These are phyloP conservation scores for Liasis olivaceus DNA, from an alignment of 2,797 vertebrate genomes.

Conservation along the genomic window DNA sequence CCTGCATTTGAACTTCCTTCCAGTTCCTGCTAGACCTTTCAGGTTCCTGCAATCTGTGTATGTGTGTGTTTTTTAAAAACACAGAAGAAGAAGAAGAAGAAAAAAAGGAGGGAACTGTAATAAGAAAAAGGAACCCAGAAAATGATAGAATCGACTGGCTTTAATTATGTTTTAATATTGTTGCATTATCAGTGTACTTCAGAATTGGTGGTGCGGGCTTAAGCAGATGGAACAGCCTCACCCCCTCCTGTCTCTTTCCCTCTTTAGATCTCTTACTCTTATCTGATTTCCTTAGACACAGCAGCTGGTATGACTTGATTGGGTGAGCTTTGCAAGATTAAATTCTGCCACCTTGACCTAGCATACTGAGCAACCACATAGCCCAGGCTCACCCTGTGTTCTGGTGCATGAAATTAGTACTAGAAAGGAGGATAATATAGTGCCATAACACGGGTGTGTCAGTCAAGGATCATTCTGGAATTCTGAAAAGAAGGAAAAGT, in stretches of 20 bases:
- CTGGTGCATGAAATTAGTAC: constrained; percentile 75
- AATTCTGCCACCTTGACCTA: constrained; percentile 79
- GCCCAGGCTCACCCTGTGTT: constrained; percentile 68
- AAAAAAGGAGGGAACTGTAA: not conserved
- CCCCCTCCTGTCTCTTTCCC: constrained; percentile 68
- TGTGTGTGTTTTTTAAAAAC: not conserved
- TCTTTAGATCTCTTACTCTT: constrained; percentile 80
- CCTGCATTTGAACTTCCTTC: constrained; percentile 77
- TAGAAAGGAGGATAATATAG: constrained; percentile 69
- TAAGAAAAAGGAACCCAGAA: constrained; percentile 30
- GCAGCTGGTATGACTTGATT: constrained; percentile 79
- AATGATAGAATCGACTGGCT: not conserved
- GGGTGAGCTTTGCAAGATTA: constrained; percentile 68
- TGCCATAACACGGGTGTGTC: constrained; percentile 54
- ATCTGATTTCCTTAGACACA: constrained; percentile 78
- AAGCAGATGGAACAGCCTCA: constrained; percentile 68
- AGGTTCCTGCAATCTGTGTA: constrained; percentile 31
- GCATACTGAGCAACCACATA: constrained; percentile 62
- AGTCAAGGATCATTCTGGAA: constrained; percentile 66
- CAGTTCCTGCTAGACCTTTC: constrained; percentile 57
- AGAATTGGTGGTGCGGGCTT: constrained; percentile 38
- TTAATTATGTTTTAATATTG: constrained; percentile 59
- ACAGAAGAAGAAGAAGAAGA: not conserved
- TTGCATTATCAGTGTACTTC: constrained; percentile 35
- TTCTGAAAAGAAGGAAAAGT: constrained; percentile 67